Percentiles rank a stretch among this genome's conserved stretches.
Evolutionary conservation across 2,113 vertebrate species (phyloP).

Genomic region (Clarias magur): DNA sequence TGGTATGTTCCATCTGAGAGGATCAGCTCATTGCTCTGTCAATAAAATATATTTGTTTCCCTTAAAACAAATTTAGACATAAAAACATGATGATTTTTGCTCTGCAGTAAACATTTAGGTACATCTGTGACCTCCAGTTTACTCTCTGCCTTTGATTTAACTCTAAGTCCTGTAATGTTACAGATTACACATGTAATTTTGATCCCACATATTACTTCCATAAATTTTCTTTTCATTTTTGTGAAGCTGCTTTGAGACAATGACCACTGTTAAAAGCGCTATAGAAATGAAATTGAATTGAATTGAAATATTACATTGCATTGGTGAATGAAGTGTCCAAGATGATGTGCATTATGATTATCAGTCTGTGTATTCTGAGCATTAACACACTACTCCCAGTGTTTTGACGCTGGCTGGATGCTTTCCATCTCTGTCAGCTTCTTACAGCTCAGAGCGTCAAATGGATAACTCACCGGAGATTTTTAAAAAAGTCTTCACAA

Average conservation of each 20-base stretch:
- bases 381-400: neutral
- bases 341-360: neutral
- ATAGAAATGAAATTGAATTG: too few species aligned
- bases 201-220: too few species aligned
- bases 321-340: neutral
- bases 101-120: neutral
- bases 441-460: too few species aligned
- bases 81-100: neutral
- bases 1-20: conserved; percentile 78
- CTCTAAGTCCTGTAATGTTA: neutral
- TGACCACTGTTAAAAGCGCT: too few species aligned
- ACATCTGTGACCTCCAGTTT: neutral
- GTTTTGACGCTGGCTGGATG: neutral
- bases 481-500: neutral
- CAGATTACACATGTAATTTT: too few species aligned
- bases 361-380: neutral
- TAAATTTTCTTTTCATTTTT: too few species aligned
- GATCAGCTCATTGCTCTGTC: conserved; percentile 82
- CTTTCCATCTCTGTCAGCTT: neutral
- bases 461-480: too few species aligned
- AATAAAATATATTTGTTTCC: neutral
- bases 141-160: neutral
- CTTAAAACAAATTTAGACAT: neutral
- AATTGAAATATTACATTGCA: neutral
- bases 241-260: too few species aligned